Conservation (phyloP, 2,888 invertebrate genomes). For the Periphyllus acericola region DNA sequence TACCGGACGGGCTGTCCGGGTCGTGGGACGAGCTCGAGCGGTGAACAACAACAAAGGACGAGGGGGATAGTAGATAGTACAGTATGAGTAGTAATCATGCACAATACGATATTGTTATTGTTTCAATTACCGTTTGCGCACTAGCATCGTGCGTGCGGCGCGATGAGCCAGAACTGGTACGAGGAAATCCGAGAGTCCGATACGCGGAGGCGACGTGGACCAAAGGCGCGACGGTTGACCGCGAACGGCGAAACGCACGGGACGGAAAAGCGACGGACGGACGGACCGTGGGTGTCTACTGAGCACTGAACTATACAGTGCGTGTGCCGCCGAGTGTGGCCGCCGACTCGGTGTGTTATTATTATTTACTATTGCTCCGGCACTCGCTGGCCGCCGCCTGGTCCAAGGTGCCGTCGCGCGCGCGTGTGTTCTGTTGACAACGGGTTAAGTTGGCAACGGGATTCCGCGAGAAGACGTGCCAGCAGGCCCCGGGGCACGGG, state of each 20-base stretch:
- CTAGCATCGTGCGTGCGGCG: not conserved
- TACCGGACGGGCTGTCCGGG: not conserved
- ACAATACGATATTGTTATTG: no score
- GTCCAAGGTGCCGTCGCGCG: not conserved
- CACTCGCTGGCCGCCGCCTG: not conserved
- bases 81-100: not conserved
- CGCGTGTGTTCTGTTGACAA: constrained; percentile 1
- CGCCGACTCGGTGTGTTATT: not conserved
- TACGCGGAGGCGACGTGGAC: not conserved
- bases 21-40: not conserved
- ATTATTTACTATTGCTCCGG: not conserved
- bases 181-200: no score
- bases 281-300: no score
- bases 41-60: not conserved
- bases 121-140: not conserved
- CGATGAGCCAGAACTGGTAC: not conserved
- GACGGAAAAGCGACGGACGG: no score
- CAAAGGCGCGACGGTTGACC: no score
- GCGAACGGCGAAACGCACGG: no score
- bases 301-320: no score
- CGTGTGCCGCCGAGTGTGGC: not conserved
- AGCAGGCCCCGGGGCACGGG: no score
- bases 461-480: not conserved
- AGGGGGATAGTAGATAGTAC: no score
- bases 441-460: not conserved